Base-by-base conservation (phyloP, 2,113 vertebrate species). In the cattle (Bos taurus) region DNA sequence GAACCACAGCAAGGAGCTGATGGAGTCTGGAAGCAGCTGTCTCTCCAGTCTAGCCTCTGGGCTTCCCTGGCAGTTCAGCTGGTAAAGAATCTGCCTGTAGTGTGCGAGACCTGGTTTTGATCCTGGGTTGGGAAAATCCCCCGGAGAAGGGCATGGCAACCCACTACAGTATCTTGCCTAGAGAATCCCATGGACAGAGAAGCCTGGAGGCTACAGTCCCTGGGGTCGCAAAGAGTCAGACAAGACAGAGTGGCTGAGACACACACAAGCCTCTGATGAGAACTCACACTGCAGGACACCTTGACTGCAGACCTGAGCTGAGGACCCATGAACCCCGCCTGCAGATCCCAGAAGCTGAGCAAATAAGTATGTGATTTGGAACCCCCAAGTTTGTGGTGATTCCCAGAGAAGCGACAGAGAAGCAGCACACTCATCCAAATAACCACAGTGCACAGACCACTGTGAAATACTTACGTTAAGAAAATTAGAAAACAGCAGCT, bases 281-380 rank as follows among this genome's bases (percentile, higher is more conserved):
- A 57, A 11, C 13, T 5, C 7, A 1, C 4, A 13, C 3, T 2
- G 25, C 30, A 40, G 2, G 1, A 36, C 11, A 11, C 16, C 12
- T 11, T 3, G 10, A 36, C 5, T 10, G 5, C 33, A 1, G 12
- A 10, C 60, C 10, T 3, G 10, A 62, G 7, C 74, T 2, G 30
- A 60, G 7, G 21, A 26, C 33, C 23, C 5, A 4, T 0, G 0
- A 2, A 43, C 26, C 15, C 40, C 33, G 25, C 40, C 9, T 26
- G 13, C 36, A 8, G 21, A 36, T 11, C 40, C 33, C 13, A 17
- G 81, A 57, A 30, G 14, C 25, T 7, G 21, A 23, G 52, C 25
- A n/a, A 16, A 30, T n/a, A 5, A 59, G 13, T 3, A 5, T 0
- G 3, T 25, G 40, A 26, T 3, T 78, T 36, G 46, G 46, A 80